phyloP scores from a whole-genome alignment of 1,140 invertebrate genomes.

The Mercenaria mercenaria region DNA sequence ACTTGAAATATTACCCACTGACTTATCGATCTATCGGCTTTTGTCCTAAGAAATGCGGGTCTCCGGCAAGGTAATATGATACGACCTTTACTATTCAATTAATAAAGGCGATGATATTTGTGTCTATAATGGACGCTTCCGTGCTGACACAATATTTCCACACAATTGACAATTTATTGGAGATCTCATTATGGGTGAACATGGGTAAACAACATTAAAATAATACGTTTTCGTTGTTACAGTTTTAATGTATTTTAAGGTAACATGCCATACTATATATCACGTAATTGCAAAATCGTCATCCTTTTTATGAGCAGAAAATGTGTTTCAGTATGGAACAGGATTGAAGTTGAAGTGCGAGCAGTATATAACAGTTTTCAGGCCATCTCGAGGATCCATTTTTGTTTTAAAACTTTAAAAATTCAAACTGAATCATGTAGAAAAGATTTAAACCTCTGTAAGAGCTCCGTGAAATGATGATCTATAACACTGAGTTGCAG shows the following conservation, averaged over 20 bases:
- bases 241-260: neutral
- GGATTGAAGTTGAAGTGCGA: too few relatives aligned
- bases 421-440: too few relatives aligned
- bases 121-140: neutral
- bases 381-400: too few relatives aligned
- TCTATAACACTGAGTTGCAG: too few relatives aligned
- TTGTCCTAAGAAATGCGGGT: conserved; percentile 4
- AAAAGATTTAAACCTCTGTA: too few relatives aligned
- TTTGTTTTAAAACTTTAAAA: too few relatives aligned
- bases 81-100: conserved; percentile 1
- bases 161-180: conserved; percentile 23
- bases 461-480: too few relatives aligned
- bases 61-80: neutral
- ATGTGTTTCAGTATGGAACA: too few relatives aligned
- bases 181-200: neutral
- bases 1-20: neutral
- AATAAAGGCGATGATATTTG: conserved; percentile 10
- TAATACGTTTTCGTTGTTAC: conserved; percentile 24
- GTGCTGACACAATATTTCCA: neutral
- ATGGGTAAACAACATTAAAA: conserved; percentile 26
- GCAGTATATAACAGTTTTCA: too few relatives aligned
- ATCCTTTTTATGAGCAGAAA: too few relatives aligned
- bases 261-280: too few relatives aligned
- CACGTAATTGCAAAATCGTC: too few relatives aligned
- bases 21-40: conserved; percentile 18